Evolutionary conservation across 2,797 vertebrate genomes (phyloP), one percentile per base, ranked within the genome.

Genomic region (Psittacula echo): DNA sequence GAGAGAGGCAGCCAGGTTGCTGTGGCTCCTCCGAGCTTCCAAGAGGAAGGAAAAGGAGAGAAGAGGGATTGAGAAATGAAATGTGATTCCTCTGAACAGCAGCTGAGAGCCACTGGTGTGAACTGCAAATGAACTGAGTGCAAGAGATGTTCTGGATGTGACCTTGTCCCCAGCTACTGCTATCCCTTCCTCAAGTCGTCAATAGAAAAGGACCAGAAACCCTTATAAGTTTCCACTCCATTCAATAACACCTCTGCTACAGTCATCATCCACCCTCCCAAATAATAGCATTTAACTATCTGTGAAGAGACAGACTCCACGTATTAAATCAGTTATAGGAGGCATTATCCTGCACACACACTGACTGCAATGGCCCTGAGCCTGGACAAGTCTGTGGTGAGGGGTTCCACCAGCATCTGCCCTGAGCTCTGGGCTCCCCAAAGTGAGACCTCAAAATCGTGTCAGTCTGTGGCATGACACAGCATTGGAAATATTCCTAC

Each of bases 1-100:
- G 30, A 77, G 73, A 77, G 83, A 45, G 44, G 37, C 89, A 84
- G 91, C 89, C 93, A 94, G 95, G 90, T 91, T 44, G 47, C 79
- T 80, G 85, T 47, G 87, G 72, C 91, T 94, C 48, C 65, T 76
- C 44, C 11, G 45, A 61, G 58, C 68, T 48, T 65, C 86, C 58
- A 80, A 53, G 70, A 21, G 71, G 45, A 71, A 83, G 65, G 21
- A 51, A 73, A 87, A 91, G 20, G 15, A 44, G 21, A 64, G 58
- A 80, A 71, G 22, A 54, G 32, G 30, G n/a, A 64, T 29, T 8
- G 34, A 61, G 34, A 68, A 85, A 65, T 7, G 24, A 75, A 81
- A 56, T 16, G 41, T 0, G 23, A 90, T 66, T 45, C 19, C 66
- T 71, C 79, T 41, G 29, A 79, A 78, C 3, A 84, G 34, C 71